Evolutionary conservation across 2,888 invertebrate species (phyloP).

Genomic region (Acronicta psi): DNA sequence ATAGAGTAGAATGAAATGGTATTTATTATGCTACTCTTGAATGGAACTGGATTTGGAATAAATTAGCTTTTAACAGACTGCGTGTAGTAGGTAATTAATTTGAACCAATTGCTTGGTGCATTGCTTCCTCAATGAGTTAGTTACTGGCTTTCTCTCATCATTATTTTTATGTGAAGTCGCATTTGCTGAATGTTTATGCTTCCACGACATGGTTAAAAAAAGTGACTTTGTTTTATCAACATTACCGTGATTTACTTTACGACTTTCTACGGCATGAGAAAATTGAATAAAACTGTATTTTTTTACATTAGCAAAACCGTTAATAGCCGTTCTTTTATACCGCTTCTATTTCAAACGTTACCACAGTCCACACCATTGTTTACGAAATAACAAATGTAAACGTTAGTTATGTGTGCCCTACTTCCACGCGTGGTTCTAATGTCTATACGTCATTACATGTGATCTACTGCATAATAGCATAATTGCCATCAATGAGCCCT

Average conservation of each 20-base stretch:
- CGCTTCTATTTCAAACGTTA: constrained; percentile 34
- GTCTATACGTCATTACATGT: constrained; percentile 60
- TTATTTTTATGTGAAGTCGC: constrained; percentile 30
- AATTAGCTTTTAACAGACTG: constrained; percentile 18
- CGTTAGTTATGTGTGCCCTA: constrained; percentile 57
- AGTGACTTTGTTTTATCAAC: constrained; percentile 5
- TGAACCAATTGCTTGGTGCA: constrained; percentile 39
- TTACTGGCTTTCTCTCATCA: constrained; percentile 37
- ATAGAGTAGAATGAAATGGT: background rate
- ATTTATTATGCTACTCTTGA: constrained; percentile 6
- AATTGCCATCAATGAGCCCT: constrained; percentile 45
- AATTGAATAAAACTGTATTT: constrained; percentile 8
- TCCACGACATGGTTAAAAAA: constrained; percentile 9
- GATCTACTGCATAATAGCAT: constrained; percentile 53
- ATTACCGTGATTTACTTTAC: constrained; percentile 5
- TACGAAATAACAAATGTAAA: constrained; percentile 58
- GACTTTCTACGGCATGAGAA: constrained; percentile 18
- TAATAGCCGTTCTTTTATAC: constrained; percentile 36
- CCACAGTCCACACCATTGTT: constrained; percentile 44
- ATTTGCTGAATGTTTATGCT: constrained; percentile 15
- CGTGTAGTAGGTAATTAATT: constrained; percentile 36
- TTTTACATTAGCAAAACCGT: constrained; percentile 18
- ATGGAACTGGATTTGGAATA: constrained; percentile 12
- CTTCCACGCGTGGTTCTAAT: constrained; percentile 49
- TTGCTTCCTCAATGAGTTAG: constrained; percentile 41